These are phyloP conservation scores for Acrobeloides nanus DNA, from an alignment of 2,888 invertebrate species.

Conservation along the genomic window DNA sequence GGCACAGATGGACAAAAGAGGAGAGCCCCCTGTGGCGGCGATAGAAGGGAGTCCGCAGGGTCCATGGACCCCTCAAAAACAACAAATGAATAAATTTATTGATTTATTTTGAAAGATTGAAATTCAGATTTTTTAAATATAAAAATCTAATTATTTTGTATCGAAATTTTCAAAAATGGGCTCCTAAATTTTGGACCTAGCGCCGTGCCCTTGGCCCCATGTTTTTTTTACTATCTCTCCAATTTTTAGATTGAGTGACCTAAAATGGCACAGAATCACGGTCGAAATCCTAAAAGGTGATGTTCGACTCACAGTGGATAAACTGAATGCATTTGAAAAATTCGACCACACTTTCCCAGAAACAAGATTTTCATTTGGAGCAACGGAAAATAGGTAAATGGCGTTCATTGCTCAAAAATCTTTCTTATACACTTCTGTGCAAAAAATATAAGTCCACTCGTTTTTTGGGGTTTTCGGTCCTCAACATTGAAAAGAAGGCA, in stretches of 20 bases:
- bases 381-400: no score
- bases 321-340: conserved; percentile 8
- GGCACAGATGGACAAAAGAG: not conserved
- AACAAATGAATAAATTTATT: not conserved
- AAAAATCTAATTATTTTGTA: not conserved
- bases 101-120: not conserved
- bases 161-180: not conserved
- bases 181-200: not conserved
- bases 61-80: not conserved
- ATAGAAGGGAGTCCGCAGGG: not conserved
- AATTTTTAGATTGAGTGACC: conserved; percentile 42
- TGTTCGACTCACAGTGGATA: conserved; percentile 24
- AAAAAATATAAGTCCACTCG: no score
- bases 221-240: no score
- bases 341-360: not conserved
- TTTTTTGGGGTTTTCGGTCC: no score
- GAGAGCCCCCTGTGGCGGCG: not conserved
- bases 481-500: no score
- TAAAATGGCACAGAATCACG: conserved; percentile 41
- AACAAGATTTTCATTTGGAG: not conserved
- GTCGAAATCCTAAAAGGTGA: conserved; percentile 34
- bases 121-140: not conserved
- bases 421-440: no score
- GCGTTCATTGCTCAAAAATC: no score
- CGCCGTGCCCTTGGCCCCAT: no score